Base-by-base conservation (phyloP, 2,797 vertebrate genomes). In the Alauda arvensis region DNA sequence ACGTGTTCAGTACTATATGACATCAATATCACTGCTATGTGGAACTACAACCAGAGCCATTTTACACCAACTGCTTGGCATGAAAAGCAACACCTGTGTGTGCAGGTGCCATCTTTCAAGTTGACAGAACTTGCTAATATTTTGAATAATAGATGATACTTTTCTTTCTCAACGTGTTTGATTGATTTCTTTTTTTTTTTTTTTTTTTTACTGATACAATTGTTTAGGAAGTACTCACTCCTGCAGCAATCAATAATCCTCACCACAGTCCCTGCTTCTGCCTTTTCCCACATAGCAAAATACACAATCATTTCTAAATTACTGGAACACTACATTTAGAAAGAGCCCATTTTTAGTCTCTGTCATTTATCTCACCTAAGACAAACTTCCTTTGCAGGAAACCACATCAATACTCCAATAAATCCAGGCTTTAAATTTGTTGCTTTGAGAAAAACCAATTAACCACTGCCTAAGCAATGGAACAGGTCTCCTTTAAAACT, bases 371-470 rank as follows among this genome's bases (percentile, higher is more conserved):
- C 62, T 78, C 56, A 40, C 18, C 20, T 18, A 45, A 90, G 56
- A 80, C 25, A 83, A 90, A 83, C 39, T 71, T 92, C 18, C 42
- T 91, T 85, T 87, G 40, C 52, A 85, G 40, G 72, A 80, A 90
- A 18, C 13, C 42, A 67, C 67, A 83, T 87, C 62, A 83, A 49
- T 85, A 80, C 56, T 62, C 31, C 12, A 1, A 77, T 72, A 92
- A 90, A 93, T 71, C 39, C 37, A 72, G 43, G 14, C 33, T 59
- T 40, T 51, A 77, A 80, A 80, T 75, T 46, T 68, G 8, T 80
- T 90, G 37, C 40, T 85, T 90, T 77, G 63, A 51, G 56, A 76
- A 83, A 91, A 94, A 66, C 1, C 53, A 72, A 66, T 91, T 93
- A 92, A 77, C 45, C 21, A 63, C 52, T 56, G 21, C 37, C 56